Evolutionary conservation across 1,140 invertebrate species (phyloP), one percentile per base, ranked within the genome.

Genomic region (Pseudomyrmex cubaensis): DNA sequence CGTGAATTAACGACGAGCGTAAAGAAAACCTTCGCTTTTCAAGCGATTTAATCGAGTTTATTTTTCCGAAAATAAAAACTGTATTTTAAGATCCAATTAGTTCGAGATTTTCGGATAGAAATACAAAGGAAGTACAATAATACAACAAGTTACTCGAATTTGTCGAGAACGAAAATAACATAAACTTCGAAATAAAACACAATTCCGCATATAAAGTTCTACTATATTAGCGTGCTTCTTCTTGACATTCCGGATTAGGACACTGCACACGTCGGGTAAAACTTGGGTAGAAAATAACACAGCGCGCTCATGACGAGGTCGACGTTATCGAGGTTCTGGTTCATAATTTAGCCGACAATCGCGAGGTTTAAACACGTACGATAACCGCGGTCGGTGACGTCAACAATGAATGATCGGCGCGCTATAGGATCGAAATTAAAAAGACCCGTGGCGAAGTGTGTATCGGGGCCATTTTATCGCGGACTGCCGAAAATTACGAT

Each of bases 401-500:
- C 76, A 10, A 50, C 66, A 72, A 80, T 80, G 76, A 80, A 70
- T 17, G 44, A 80, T 80, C 66, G 76, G 44, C 22, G 46, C 8
- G 20, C 25, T 20, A 10, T 15, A 22, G 46, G 15, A 61, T 50
- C 44, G 15, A 72, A 80, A 80, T 80, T 80, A 80, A 80, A 80
- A 80, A 72, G 66, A 66, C 66, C 54, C 66, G 56, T 70, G 44
- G 76, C 66, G 44, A 59, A 48, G 66, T 61, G 66, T 61, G 54
- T 80, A 80, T 61, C 66, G 44, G 54, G 20, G 8, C 10, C 54
- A 61, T 80, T 84, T 59, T 57, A 74, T 63, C 84, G 70, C 46
- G 61, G 20, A 17, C 25, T 57, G 54, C 52, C 59, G 56, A 56
- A 77, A 86, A 82, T 75, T 82, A 77, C 78, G 64, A 85, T 75